Evolutionary conservation across 2,797 vertebrate genomes (phyloP), one percentile per base, ranked within the genome.

Genomic region (Rhinella marina): DNA sequence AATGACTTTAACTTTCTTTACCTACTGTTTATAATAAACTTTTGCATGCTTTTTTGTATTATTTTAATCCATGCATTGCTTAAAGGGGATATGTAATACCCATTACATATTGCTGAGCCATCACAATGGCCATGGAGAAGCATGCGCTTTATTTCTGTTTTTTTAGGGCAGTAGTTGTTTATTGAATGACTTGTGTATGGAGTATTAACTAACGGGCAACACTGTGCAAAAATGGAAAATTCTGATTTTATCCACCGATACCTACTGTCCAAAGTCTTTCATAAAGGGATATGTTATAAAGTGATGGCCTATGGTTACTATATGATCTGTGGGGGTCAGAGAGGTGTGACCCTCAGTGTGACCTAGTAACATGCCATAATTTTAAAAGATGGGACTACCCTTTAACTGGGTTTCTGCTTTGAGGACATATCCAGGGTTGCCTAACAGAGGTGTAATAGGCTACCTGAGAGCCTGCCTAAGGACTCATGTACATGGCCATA

Each of bases 21-120:
- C 21, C 41, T 41, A 41, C 41, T 41, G 14, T 62, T 50, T n/a
- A 21, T 23, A 75, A 29, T 73, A 32, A 61, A n/a, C 6, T 17
- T 25, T 25, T 84, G 70, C 68, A 76, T 85, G 83, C 83, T 61
- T 62, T 59, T 85, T 41, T 76, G 68, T n/a, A 62, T 85, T 75
- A 70, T 48, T 56, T 25, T 25, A 59, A 11, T 75, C 32, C 82
- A 84, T 84, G 82, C 82, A 59, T 61, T 57, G 56, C 56, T 25
- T 23, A 16, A 52, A 13, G 7, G 8, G 25, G 62, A 41, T 14
- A 82, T 9, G 23, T 50, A 41, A 75, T 84, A 50, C 59, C 13
- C n/a, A 57, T 52, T 72, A 59, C 32, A 70, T 54, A 72, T 72
- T 21, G 52, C 12, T 70, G 14, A 32, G n/a, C 66, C 52, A 70